Evolutionary conservation across 2,888 invertebrate genomes (phyloP), one percentile per base, ranked within the genome.

Genomic region (Andrena marginata): DNA sequence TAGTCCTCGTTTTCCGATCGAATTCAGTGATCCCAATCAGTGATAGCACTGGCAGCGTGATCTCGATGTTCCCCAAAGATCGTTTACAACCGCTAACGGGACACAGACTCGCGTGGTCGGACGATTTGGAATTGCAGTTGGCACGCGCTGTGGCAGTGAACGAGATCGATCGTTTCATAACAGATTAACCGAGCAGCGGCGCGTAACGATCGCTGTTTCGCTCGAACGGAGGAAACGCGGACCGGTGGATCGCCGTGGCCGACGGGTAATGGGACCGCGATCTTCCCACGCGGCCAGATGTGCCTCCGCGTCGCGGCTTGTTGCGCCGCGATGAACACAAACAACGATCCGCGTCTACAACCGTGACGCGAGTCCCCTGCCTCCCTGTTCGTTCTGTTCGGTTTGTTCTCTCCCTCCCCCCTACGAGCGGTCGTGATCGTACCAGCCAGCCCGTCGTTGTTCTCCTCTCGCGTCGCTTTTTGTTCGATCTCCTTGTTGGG

Each of bases 241-340:
- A 67, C 77, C 71, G 62, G 77, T 68, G 77, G 16, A 13, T 77
- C 31, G 26, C 48, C 71, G 75, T 64, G 65, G 75, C 72, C 67
- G 78, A 65, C 78, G 80, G 77, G 87, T 84, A 92, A 93, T 89
- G 91, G 82, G 93, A 92, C 91, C 91, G 91, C 90, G 89, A 89
- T 91, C 91, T 93, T 93, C 92, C 92, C 93, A 92, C 93, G 93
- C 91, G 90, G 77, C 87, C 89, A 89, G 90, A 90, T 90, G 88
- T 82, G 88, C 83, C 74, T 54, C 80, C 29, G 79, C 67, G 23
- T 56, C 56, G 71, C 59, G 63, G 75, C 74, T 67, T 35, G 65
- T 81, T 77, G 82, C 70, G 31, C 63, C 56, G 76, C 76, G 69
- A 78, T 72, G 63, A 56, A 70, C 80, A 75, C 82, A 76, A 82